A percentile compares a stretch with the other conserved stretches of the same genome.
Evolutionary conservation across 2,113 vertebrate species (phyloP).

Genomic region (Rhegmatorhina hoffmannsi): DNA sequence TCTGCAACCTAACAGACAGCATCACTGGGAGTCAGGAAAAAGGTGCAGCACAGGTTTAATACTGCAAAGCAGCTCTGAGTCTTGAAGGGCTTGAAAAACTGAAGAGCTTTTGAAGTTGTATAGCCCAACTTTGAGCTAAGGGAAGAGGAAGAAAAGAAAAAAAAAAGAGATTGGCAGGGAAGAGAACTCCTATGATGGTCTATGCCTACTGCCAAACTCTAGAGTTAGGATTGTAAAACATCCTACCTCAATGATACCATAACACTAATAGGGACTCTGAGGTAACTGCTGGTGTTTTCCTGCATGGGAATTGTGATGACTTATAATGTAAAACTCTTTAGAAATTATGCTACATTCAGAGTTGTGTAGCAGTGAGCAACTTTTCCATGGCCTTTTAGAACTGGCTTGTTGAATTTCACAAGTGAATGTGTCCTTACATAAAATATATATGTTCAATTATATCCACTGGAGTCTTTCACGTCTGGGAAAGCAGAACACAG

Average conservation of each 20-base stretch:
- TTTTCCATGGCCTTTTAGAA: background rate
- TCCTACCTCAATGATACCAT: accelerated
- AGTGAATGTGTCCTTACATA: background rate
- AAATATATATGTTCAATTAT: background rate
- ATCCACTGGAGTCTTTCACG: accelerated
- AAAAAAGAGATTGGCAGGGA: background rate
- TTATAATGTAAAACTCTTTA: background rate
- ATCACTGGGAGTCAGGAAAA: background rate
- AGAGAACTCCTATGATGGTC: background rate
- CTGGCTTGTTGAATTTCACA: background rate
- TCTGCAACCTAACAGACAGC: background rate
- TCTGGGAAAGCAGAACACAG: background rate
- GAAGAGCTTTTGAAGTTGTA: background rate
- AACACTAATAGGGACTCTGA: background rate
- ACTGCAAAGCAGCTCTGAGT: background rate
- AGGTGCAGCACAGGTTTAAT: background rate
- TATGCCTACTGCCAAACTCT: background rate
- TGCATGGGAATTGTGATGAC: background rate
- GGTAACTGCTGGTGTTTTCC: background rate
- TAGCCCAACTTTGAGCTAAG: background rate
- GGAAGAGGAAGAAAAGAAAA: background rate
- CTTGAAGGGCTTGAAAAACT: background rate
- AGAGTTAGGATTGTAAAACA: background rate
- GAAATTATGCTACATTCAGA: background rate
- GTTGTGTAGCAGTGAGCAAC: background rate